Conservation (phyloP, 2,113 vertebrate genomes). For the Zosterops hypoxanthus region DNA sequence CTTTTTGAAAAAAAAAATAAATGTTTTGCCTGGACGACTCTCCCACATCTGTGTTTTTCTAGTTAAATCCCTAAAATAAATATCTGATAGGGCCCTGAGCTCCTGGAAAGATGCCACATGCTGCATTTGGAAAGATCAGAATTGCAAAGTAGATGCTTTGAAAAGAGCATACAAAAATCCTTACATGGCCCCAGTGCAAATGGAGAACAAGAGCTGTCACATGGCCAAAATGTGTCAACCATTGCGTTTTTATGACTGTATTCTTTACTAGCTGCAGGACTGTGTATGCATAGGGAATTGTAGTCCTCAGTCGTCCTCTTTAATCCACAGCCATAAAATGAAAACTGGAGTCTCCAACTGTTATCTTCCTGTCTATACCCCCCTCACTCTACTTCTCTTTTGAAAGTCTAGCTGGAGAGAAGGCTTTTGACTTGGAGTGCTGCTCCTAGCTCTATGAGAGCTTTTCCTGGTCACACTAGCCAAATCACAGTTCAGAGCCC, state of each 20-base stretch:
- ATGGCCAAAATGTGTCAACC: neutral
- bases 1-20: neutral
- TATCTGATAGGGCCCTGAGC: neutral
- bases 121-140: neutral
- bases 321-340: neutral
- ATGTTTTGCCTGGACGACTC: neutral
- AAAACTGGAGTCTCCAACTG: neutral
- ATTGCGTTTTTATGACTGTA: neutral
- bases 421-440: neutral
- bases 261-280: neutral
- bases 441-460: neutral
- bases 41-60: slow-evolving; percentile 28
- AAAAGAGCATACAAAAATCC: neutral
- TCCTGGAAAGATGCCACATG: slow-evolving; percentile 1
- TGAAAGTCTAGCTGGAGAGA: neutral
- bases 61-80: slow-evolving; percentile 44
- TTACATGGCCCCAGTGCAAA: neutral
- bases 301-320: neutral
- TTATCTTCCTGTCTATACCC: neutral
- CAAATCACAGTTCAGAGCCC: neutral
- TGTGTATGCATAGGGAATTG: neutral
- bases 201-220: neutral
- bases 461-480: neutral
- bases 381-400: neutral
- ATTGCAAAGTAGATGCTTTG: slow-evolving; percentile 18